Base-by-base conservation (phyloP, 2,888 invertebrate genomes). In the Pecten maximus region DNA sequence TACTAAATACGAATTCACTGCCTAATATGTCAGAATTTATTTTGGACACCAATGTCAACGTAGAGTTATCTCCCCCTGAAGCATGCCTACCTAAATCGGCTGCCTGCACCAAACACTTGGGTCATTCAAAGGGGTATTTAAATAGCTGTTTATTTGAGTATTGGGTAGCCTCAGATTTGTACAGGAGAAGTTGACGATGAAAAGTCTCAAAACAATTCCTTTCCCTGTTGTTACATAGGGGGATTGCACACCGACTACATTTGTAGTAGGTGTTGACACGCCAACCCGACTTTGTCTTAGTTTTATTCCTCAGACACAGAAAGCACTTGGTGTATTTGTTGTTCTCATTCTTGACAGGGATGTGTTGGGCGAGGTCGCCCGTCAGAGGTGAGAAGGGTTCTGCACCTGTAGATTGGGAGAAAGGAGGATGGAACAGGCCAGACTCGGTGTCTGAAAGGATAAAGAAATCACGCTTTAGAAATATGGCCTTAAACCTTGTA, bases 331-430 rank as follows among this genome's bases (percentile, higher is more conserved):
- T 90, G 88, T 90, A 90, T 40, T 90, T 90, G 48, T 88, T 86
- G 90, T 90, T 88, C 40, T 90, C 88, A 50, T 90, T 90, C 40
- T 90, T 88, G n/a, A 88, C 88, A n/a, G 90, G 90, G 35, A 88
- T 88, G 88, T 90, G 90, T 88, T 88, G 74, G 74, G 74, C 23
- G 74, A 74, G 74, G 74, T 88, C 88, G 35, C 48, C 44, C 48
- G 88, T 48, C 74, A 74, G 74, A 35, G 74, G 88, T 40, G 48
- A n/a, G 48, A 48, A 40, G 28, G 19, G 48, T n/a, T 40, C 48
- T 39, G 23, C 48, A n/a, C 39, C 50, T 88, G 48, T 50, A 35
- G 50, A 88, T 28, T 28, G 50, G 50, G 88, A 88, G 50, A 88
- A 48, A 88, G 88, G 50, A 50, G 88, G 88, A 74, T 74, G 74